Evolutionary conservation across 2,797 vertebrate species (phyloP).

Genomic region (Cossypha dichroa): DNA sequence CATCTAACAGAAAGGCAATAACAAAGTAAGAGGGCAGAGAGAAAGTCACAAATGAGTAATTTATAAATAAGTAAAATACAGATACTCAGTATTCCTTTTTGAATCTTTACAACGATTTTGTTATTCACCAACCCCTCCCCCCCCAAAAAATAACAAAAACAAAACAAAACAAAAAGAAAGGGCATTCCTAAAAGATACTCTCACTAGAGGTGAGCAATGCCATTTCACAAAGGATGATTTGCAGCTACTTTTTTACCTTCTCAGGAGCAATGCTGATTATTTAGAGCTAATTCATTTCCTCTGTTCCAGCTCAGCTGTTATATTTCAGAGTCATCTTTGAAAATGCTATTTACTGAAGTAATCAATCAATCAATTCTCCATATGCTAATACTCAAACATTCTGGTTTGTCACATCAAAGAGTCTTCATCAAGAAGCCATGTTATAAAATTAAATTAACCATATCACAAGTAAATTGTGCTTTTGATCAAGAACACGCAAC

Average conservation of each 20-base stretch:
- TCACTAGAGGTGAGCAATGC: neutral
- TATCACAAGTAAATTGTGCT: conserved; percentile 47
- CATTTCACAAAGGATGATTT: neutral
- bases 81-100: neutral
- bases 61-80: neutral
- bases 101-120: neutral
- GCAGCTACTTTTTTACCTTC: neutral
- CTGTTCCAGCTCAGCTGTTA: neutral
- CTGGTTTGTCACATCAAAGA: conserved; percentile 63
- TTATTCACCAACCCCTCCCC: neutral
- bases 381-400: conserved; percentile 56
- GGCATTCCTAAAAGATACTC: neutral
- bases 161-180: neutral
- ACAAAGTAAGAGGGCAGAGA: neutral
- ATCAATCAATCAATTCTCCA: conserved; percentile 67
- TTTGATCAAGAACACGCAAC: conserved; percentile 55
- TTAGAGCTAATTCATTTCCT: neutral
- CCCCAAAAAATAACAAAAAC: no score
- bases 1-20: neutral
- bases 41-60: neutral
- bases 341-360: conserved; percentile 54
- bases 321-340: conserved; percentile 50
- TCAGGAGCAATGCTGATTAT: neutral
- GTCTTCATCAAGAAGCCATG: neutral
- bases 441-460: conserved; percentile 46